These are phyloP conservation scores for Denticeps clupeoides DNA, from an alignment of 2,797 vertebrate genomes.

Conservation along the genomic window DNA sequence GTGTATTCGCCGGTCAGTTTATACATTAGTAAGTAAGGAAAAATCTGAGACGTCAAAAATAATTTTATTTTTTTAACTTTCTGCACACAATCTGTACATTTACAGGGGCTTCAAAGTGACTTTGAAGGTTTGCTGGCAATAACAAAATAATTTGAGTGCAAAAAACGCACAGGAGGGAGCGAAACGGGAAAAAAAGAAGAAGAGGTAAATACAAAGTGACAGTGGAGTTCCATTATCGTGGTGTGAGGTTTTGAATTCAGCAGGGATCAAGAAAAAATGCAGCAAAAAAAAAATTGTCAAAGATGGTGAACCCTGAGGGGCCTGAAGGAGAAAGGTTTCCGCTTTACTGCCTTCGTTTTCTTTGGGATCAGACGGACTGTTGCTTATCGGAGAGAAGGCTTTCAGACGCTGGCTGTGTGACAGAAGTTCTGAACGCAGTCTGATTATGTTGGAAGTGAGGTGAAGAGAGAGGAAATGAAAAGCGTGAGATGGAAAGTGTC, in stretches of 20 bases:
- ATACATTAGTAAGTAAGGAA: too few relatives aligned
- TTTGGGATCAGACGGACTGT: neutral
- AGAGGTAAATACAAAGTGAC: too few relatives aligned
- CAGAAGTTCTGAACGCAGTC: neutral
- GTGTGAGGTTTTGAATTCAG: neutral
- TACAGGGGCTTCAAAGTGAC: too few relatives aligned
- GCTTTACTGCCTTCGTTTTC: neutral
- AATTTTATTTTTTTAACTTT: too few relatives aligned
- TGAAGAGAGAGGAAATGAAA: neutral
- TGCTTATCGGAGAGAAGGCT: neutral
- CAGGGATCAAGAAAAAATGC: neutral
- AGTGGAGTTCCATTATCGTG: neutral
- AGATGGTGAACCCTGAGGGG: neutral
- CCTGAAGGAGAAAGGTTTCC: too few relatives aligned
- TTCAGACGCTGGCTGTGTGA: neutral
- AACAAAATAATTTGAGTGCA: too few relatives aligned
- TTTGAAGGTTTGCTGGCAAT: too few relatives aligned
- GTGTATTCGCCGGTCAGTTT: too few relatives aligned
- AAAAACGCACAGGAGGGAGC: neutral
- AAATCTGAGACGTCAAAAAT: too few relatives aligned
- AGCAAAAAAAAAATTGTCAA: neutral
- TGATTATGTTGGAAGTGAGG: neutral
- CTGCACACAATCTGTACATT: too few relatives aligned
- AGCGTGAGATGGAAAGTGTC: neutral
- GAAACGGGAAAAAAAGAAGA: too few relatives aligned